Base-by-base conservation (phyloP, 2,888 invertebrate genomes). In the Eupithecia dodoneata region DNA sequence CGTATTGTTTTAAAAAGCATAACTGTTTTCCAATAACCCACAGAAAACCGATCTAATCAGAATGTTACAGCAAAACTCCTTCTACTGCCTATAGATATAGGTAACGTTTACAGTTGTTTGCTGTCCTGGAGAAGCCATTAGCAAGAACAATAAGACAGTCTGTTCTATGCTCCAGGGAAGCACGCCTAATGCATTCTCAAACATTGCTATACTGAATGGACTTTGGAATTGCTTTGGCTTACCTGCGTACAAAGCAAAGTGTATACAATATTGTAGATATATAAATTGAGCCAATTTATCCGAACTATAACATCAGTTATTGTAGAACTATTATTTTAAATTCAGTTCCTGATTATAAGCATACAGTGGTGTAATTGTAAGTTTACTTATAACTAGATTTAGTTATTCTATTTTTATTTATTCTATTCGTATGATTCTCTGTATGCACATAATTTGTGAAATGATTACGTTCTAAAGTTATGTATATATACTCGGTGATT, bases 171-270 rank as follows among this genome's bases (percentile, higher is more conserved):
- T 76, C 71, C 41, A 65, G 52, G 74, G 55, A 72, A 42, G 52
- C 65, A 70, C 67, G 72, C 49, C 69, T 76, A 78, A 73, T 80
- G 76, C 77, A 72, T 72, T 71, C 72, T 76, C 77, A 78, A 80
- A 77, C 76, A 74, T 66, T 41, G 59, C 71, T 42, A 10, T 59
- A 74, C 42, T 47, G 47, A 70, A 66, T 69, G 67, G 76, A 66
- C 71, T 73, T 44, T 52, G 18, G 47, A 73, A 76, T 66, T 18
- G 44, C 67, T 76, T 47, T 47, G 42, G 42, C 42, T 41, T 66
- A 42, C 1, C 41, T 66, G 30, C 41, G 15, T 66, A 42, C 42
- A 15, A 15, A 66, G 10, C 10, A 18, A 30, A 30, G 30, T 30
- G 30, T 30, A 30, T 30, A 30, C 30, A 30, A 30, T 30, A 30